Evolutionary conservation across 2,113 vertebrate genomes (phyloP).

Genomic region (Telmatochromis brachygnathus): DNA sequence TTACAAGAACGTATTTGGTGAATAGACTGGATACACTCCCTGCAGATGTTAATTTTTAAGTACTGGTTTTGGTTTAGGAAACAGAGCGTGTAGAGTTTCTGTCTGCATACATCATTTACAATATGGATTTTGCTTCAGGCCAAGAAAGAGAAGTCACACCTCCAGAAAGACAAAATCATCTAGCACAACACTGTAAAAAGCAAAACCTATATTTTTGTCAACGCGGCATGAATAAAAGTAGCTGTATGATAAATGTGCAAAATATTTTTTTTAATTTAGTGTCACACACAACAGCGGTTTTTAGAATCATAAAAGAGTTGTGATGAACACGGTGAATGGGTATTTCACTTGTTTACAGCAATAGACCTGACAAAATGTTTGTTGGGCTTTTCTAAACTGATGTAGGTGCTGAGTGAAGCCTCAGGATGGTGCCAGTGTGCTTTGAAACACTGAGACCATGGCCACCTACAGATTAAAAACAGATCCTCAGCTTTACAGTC

Average conservation of each 20-base stretch:
- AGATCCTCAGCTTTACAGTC: not conserved
- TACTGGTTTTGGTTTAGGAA: not conserved
- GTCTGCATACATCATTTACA: not conserved
- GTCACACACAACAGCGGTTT: not conserved
- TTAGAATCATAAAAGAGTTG: not conserved
- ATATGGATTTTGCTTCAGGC: not conserved
- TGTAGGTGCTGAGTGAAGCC: slow-evolving; percentile 15
- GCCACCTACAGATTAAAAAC: not conserved
- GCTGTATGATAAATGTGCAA: not conserved
- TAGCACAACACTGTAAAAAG: not conserved
- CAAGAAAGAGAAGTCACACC: not conserved
- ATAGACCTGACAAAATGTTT: not conserved
- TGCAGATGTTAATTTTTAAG: not conserved
- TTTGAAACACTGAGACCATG: slow-evolving; percentile 1
- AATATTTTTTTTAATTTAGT: not conserved
- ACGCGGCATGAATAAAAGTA: not conserved
- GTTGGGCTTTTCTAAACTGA: not conserved
- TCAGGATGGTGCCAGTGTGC: slow-evolving; percentile 57
- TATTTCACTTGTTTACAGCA: not conserved
- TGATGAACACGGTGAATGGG: not conserved
- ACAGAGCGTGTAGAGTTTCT: not conserved
- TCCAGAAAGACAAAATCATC: not conserved
- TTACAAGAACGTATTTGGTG: not conserved
- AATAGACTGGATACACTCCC: not conserved
- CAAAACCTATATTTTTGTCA: not conserved